phyloP scores from a whole-genome alignment of 2,888 invertebrate species.

The Dicyrtoma fusca region DNA sequence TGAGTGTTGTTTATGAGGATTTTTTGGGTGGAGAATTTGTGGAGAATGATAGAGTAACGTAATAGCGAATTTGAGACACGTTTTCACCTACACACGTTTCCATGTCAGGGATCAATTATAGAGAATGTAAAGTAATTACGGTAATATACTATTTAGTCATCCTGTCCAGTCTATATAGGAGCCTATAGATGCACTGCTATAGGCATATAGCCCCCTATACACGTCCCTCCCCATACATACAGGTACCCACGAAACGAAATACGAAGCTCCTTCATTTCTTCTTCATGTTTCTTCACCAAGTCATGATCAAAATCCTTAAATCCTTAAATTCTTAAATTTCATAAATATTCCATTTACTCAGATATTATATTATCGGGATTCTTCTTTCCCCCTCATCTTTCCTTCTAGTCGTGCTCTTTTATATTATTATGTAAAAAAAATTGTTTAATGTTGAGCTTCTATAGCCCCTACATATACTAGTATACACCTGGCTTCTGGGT shows the following conservation, averaged over 20 bases:
- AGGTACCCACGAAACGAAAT: neutral
- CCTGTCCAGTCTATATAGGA: constrained; percentile 1
- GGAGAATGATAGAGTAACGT: too few relatives aligned
- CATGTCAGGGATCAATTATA: constrained; percentile 26
- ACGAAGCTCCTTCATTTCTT: neutral
- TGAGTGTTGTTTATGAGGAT: too few relatives aligned
- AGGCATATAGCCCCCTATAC: neutral
- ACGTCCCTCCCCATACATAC: neutral
- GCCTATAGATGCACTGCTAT: neutral
- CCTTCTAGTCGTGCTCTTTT: too few relatives aligned
- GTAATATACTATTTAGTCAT: constrained; percentile 28
- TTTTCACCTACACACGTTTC: constrained; percentile 28
- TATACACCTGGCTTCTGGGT: too few relatives aligned
- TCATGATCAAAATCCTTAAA: neutral
- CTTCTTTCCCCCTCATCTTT: neutral
- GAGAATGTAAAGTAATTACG: constrained; percentile 28
- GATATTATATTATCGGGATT: neutral
- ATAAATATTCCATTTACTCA: constrained; percentile 16
- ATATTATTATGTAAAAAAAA: too few relatives aligned
- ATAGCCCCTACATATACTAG: too few relatives aligned
- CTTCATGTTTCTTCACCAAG: neutral
- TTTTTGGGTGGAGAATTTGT: too few relatives aligned
- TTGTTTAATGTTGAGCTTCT: too few relatives aligned
- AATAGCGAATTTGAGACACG: constrained; percentile 7
- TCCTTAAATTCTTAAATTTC: neutral